A percentile compares a stretch with the other conserved stretches of the same genome.
Conservation (phyloP, 37 sponge, comb jelly and placozoan genomes). For the Theonella swinhoei region DNA sequence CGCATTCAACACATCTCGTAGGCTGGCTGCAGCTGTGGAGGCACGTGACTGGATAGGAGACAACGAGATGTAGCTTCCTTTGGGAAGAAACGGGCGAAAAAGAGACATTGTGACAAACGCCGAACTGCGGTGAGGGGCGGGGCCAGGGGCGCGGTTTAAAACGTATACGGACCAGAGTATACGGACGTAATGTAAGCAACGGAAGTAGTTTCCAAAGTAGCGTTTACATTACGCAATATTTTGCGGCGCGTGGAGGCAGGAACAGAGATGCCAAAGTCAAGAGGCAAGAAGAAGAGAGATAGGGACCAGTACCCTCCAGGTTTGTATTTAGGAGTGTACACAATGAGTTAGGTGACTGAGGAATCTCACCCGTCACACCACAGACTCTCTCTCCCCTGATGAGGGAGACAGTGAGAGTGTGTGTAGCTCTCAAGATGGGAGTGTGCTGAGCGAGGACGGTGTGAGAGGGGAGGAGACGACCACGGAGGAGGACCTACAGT, state of each 20-base stretch:
- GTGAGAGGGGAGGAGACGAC: slow-evolving; percentile 27
- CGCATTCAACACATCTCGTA: slow-evolving; percentile 23
- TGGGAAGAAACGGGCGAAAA: too few species aligned
- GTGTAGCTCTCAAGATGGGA: slow-evolving; percentile 61
- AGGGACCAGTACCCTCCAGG: not conserved
- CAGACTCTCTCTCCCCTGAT: slow-evolving; percentile 44
- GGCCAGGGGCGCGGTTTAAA: too few species aligned
- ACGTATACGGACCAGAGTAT: too few species aligned
- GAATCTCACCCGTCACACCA: slow-evolving; percentile 15
- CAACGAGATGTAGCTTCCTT: not conserved
- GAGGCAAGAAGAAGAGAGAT: not conserved
- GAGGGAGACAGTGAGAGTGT: slow-evolving; percentile 72
- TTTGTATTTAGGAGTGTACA: too few species aligned
- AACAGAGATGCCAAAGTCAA: slow-evolving; percentile 12
- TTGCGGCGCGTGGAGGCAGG: not conserved
- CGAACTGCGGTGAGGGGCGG: too few species aligned
- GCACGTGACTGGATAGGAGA: too few species aligned
- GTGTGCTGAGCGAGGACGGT: slow-evolving; percentile 56
- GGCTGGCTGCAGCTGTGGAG: not conserved
- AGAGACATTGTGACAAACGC: too few species aligned
- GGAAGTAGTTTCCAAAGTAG: too few species aligned
- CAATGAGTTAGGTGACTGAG: slow-evolving; percentile 9
- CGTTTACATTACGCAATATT: not conserved
- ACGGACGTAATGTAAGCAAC: too few species aligned
- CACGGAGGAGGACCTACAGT: slow-evolving; percentile 39